Evolutionary conservation across 2,113 vertebrate genomes (phyloP).

Genomic region (Hyaena hyaena): DNA sequence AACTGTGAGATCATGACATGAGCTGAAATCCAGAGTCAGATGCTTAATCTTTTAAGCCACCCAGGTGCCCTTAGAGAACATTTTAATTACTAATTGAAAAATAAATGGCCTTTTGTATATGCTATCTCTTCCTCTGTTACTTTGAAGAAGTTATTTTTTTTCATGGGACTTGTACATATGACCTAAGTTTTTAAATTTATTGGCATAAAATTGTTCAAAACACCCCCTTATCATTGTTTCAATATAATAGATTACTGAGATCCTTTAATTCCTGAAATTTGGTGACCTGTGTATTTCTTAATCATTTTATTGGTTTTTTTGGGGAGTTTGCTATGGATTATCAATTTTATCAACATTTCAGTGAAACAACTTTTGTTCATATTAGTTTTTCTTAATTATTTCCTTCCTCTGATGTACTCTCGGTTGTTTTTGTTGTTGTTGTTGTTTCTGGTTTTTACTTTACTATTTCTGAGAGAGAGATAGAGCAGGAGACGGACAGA

Average conservation of each 20-base stretch:
- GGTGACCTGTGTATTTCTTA: not conserved
- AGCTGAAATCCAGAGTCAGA: no score
- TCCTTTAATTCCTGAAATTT: not conserved
- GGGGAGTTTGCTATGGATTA: not conserved
- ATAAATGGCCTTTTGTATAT: not conserved
- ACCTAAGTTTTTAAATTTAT: not conserved
- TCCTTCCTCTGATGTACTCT: not conserved
- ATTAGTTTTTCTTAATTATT: not conserved
- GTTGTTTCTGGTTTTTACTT: no score
- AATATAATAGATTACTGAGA: not conserved
- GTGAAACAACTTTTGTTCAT: not conserved
- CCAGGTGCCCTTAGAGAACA: not conserved
- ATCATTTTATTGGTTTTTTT: not conserved
- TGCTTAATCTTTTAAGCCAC: no score
- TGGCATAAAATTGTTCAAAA: not conserved
- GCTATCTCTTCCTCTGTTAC: not conserved
- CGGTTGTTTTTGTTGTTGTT: no score
- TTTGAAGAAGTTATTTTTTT: not conserved
- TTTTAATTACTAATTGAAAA: not conserved
- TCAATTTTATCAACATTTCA: not conserved
- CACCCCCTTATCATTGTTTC: not conserved
- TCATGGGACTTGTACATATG: not conserved
- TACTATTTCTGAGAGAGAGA: no score
- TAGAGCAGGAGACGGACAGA: no score
- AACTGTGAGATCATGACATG: no score